These are phyloP conservation scores for Luffia ferchaultella DNA, from an alignment of 2,888 invertebrate species.

Conservation along the genomic window DNA sequence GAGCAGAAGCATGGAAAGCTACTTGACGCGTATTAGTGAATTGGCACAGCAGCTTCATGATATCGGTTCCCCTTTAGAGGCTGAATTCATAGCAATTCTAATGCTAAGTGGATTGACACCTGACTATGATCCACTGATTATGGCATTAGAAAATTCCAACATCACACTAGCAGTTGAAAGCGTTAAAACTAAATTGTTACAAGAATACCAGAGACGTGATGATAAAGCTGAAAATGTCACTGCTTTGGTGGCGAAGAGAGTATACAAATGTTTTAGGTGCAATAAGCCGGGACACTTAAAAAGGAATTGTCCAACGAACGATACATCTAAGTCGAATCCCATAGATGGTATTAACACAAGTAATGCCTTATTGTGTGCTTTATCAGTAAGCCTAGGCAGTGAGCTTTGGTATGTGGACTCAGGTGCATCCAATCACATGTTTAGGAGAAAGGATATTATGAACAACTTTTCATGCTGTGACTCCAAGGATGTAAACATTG, in stretches of 20 bases:
- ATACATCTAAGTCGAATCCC: too few relatives aligned
- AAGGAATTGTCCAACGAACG: too few relatives aligned
- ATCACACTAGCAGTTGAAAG: slow-evolving; percentile 13
- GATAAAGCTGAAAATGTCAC: slow-evolving; percentile 1
- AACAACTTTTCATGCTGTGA: background rate
- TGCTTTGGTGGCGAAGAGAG: background rate
- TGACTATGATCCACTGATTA: slow-evolving; percentile 17
- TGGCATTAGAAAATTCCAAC: slow-evolving; percentile 17
- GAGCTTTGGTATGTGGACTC: slow-evolving; percentile 7
- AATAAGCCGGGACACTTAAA: slow-evolving; percentile 1
- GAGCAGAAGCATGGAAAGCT: too few relatives aligned
- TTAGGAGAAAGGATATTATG: background rate
- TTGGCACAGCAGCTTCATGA: too few relatives aligned
- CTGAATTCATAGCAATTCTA: slow-evolving; percentile 16
- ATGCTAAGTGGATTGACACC: slow-evolving; percentile 15
- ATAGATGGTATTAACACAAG: too few relatives aligned
- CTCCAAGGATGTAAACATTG: background rate
- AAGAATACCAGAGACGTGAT: slow-evolving; percentile 8
- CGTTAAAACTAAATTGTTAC: slow-evolving; percentile 12
- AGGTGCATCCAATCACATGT: slow-evolving; percentile 11
- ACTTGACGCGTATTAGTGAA: too few relatives aligned
- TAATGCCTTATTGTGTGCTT: background rate
- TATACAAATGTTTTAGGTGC: slow-evolving; percentile 1
- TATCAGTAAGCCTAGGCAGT: background rate
- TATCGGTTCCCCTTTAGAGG: too few relatives aligned